These are phyloP conservation scores for Montipora sp. DNA, from an alignment of 64 coral and sea anemone genomes.

Conservation along the genomic window DNA sequence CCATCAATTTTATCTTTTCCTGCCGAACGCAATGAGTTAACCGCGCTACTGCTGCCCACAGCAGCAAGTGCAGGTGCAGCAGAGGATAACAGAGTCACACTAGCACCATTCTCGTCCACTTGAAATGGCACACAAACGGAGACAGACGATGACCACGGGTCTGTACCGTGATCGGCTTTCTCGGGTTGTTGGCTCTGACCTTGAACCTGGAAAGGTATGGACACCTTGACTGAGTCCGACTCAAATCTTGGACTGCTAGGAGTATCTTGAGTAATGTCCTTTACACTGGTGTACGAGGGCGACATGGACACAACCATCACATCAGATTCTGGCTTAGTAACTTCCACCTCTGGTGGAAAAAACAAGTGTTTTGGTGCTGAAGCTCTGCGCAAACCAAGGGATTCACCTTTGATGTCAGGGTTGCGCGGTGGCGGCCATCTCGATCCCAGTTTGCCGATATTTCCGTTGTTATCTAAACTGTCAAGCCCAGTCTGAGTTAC, in stretches of 20 bases:
- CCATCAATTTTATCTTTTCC: conserved; percentile 12
- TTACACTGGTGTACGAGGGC: conserved; percentile 17
- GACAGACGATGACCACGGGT: conserved; percentile 56
- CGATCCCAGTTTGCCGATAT: background rate
- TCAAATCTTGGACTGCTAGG: conserved; percentile 18
- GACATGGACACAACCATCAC: conserved; percentile 35
- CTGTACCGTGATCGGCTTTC: background rate
- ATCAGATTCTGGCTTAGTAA: background rate
- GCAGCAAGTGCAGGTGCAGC: background rate
- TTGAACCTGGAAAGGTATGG: conserved; percentile 66
- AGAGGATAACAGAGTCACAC: conserved; percentile 18
- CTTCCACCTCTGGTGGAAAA: background rate
- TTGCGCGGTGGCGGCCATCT: background rate
- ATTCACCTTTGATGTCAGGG: background rate
- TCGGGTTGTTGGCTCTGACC: conserved; percentile 16
- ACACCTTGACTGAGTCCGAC: conserved; percentile 57
- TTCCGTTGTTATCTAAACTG: background rate
- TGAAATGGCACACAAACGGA: conserved; percentile 76
- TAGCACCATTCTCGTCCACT: conserved; percentile 30
- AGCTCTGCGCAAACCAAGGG: background rate
- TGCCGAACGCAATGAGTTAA: background rate
- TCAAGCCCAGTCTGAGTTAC: background rate
- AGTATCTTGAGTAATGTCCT: conserved; percentile 16
- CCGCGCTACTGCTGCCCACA: background rate
- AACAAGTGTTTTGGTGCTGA: conserved; percentile 25